Conservation (phyloP, 2,113 vertebrate species). For the Cariama cristata region DNA sequence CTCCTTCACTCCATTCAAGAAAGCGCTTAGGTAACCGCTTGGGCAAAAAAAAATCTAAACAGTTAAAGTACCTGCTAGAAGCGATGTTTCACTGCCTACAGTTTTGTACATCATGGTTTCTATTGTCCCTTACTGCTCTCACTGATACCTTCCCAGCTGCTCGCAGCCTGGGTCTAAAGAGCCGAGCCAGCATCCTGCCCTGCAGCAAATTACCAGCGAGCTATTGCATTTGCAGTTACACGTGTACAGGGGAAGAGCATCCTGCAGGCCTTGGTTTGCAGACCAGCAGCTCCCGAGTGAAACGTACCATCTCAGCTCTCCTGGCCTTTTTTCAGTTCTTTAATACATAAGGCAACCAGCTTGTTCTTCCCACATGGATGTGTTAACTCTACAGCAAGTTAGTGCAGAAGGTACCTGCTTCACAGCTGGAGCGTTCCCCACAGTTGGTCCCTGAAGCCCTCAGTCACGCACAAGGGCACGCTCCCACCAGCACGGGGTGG, state of each 20-base stretch:
- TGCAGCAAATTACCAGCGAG: background rate
- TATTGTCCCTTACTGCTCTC: background rate
- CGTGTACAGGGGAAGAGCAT: accelerated
- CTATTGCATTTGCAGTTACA: background rate
- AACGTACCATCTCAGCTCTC: background rate
- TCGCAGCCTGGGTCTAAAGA: background rate
- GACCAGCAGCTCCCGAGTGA: background rate
- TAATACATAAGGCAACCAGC: background rate
- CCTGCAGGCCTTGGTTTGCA: background rate
- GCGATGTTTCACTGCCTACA: background rate
- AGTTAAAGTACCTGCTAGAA: background rate
- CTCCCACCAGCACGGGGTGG: background rate
- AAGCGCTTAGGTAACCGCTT: background rate
- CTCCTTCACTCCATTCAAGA: background rate
- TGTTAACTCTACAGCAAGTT: background rate
- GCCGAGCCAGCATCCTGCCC: background rate
- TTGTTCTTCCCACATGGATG: accelerated
- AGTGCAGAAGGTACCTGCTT: background rate
- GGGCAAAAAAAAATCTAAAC: background rate
- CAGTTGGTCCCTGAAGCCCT: background rate
- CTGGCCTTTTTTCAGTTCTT: background rate
- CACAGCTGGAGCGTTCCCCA: background rate
- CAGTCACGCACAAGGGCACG: background rate
- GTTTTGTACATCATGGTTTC: background rate
- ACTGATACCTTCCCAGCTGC: background rate